Base-by-base conservation (phyloP, 2,797 vertebrate species). In the Ptychadena robeensis region DNA sequence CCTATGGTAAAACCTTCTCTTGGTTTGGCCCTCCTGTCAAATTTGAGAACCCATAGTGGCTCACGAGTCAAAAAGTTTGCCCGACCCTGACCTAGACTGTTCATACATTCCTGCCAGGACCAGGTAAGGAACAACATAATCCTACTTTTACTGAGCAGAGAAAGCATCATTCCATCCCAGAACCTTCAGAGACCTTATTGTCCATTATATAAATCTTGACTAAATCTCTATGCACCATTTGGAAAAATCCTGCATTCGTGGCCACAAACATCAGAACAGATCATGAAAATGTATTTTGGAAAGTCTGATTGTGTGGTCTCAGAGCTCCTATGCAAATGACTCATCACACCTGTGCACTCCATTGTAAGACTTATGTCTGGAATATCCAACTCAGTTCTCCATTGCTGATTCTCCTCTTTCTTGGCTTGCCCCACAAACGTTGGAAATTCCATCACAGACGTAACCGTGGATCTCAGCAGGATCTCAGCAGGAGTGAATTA, bases 321-420 rank as follows among this genome's bases (percentile, higher is more conserved):
- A 70, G 59, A 75, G 40, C 38, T 59, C 59, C 64, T 35, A 35
- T 70, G 10, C 61, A 73, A 59, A 79, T 83, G 82, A 79, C 82
- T 83, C 82, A 83, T 73, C 82, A 66, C 76, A 83, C 82, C 82
- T 83, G 82, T 83, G 75, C 59, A 73, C 61, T 79, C 59, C 35
- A 67, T 57, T 59, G 44, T 73, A 67, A 79, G 75, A 59, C 61
- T 65, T 30, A 79, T 73, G 75, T 25, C 82, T 83, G 82, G 70
- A 83, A 83, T 68, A 83, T 79, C 65, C 34, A 31, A 77, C 63
- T 66, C 63, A 67, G 32, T 79, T 68, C 73, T 82, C 81, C 71
- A 76, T 70, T 76, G 48, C 66, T 67, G 59, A 61, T 40, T 28
- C 34, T 68, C 38, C 79, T 40, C 75, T 79, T 30, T 74, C 63